A percentile compares a stretch with the other conserved stretches of the same genome.
phyloP scores from a whole-genome alignment of 2,888 invertebrate genomes.

The Mesorhabditis belari region DNA sequence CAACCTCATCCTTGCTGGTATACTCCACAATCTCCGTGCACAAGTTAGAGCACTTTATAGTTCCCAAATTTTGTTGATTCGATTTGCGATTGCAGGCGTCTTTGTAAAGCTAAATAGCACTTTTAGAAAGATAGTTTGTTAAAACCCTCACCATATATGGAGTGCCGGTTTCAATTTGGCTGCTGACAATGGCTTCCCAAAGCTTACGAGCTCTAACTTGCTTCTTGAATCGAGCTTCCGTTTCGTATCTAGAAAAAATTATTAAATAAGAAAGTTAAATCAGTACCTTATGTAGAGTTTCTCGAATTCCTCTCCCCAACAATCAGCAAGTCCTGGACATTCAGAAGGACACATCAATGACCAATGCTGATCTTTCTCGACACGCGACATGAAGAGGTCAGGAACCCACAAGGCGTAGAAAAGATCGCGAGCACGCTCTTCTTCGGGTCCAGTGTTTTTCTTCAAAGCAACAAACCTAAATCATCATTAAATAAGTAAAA shows the following conservation, averaged over 20 bases:
- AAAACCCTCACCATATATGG: conserved; percentile 70
- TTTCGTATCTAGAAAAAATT: conserved; percentile 41
- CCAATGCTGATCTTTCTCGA: conserved; percentile 66
- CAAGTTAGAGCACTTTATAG: conserved; percentile 92
- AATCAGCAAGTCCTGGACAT: conserved; percentile 79
- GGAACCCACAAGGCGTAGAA: conserved; percentile 95
- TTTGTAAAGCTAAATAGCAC: conserved; percentile 1
- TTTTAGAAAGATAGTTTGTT: conserved; percentile 34
- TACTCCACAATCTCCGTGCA: conserved; percentile 97
- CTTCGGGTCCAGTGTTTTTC: conserved; percentile 84
- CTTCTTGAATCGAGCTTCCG: conserved; percentile 52
- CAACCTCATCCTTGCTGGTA: conserved; percentile 55
- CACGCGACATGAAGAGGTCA: conserved; percentile 89
- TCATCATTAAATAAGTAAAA: not conserved
- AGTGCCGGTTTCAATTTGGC: conserved; percentile 81
- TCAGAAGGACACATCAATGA: conserved; percentile 93
- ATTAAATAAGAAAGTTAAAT: conserved; percentile 72
- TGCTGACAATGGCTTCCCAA: conserved; percentile 87
- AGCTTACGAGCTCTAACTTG: conserved; percentile 72
- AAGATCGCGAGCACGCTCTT: conserved; percentile 83
- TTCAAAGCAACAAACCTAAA: conserved; percentile 74
- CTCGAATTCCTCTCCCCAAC: conserved; percentile 92
- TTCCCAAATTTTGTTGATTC: conserved; percentile 94
- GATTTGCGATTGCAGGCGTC: conserved; percentile 93
- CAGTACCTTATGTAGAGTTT: conserved; percentile 72